These are phyloP conservation scores for Pogoniulus pusillus DNA, from an alignment of 2,797 vertebrate genomes.

Conservation along the genomic window DNA sequence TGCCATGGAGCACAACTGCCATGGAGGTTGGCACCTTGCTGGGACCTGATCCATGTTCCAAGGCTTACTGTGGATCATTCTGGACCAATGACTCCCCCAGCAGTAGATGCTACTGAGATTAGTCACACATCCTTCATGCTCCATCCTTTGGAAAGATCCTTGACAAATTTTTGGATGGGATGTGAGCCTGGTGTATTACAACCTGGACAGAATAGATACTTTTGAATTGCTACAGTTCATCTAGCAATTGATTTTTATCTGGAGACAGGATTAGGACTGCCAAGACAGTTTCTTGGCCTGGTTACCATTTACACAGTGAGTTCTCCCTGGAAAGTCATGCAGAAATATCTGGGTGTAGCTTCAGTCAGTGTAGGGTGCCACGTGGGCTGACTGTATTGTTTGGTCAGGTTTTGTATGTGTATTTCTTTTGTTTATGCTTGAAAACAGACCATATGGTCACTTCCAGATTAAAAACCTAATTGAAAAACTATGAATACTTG, in stretches of 20 bases:
- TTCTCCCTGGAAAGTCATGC: neutral
- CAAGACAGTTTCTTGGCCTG: conserved; percentile 34
- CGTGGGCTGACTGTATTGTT: neutral
- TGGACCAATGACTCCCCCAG: conserved; percentile 4
- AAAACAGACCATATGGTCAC: neutral
- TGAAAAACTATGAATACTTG: neutral
- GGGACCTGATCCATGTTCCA: neutral
- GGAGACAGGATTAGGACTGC: neutral
- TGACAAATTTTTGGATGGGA: conserved; percentile 22
- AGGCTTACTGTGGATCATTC: conserved; percentile 28
- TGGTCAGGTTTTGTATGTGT: neutral
- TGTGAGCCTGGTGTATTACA: conserved; percentile 8
- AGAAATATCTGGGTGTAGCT: neutral
- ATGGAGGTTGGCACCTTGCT: neutral
- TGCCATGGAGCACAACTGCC: neutral
- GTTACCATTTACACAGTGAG: neutral
- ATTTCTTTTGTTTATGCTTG: neutral
- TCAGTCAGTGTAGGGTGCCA: neutral
- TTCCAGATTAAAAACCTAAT: neutral
- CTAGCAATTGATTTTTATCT: conserved; percentile 25
- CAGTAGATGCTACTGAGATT: conserved; percentile 48
- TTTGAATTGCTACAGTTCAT: neutral
- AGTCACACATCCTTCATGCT: conserved; percentile 22
- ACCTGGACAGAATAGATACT: conserved; percentile 24
- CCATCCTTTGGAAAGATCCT: neutral